Percentiles rank a stretch among this genome's conserved stretches.
These are phyloP conservation scores for Digitonthophagus gazella DNA, from an alignment of 2,888 invertebrate species.

Conservation along the genomic window DNA sequence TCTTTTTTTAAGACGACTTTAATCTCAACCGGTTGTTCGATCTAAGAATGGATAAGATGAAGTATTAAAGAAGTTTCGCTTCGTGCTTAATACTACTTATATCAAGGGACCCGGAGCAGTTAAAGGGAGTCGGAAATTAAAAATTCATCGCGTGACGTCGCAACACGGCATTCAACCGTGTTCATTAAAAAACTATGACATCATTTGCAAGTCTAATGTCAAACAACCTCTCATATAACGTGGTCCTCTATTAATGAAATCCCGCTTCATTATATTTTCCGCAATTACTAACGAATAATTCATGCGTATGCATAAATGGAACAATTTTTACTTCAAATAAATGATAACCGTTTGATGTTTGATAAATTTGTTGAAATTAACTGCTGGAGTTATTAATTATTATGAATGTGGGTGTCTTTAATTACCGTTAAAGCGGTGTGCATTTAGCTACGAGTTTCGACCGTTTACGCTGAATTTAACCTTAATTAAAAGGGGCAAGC, in stretches of 20 bases:
- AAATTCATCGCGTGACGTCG: conserved; percentile 7
- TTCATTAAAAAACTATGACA: conserved; percentile 1
- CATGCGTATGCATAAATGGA: not conserved
- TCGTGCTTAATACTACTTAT: not conserved
- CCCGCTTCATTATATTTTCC: not conserved
- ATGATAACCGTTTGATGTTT: not conserved
- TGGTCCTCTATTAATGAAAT: not conserved
- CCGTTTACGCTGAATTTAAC: not conserved
- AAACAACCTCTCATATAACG: conserved; percentile 2
- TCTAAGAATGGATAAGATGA: not conserved
- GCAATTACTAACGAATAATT: not conserved
- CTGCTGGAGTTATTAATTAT: too few species aligned
- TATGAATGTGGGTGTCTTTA: too few species aligned
- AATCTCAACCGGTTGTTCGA: not conserved
- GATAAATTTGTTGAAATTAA: too few species aligned
- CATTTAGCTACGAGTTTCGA: not conserved
- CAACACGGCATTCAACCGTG: not conserved
- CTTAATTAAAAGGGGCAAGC: not conserved
- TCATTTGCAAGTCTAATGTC: conserved; percentile 5
- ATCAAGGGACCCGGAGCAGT: not conserved
- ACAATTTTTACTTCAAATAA: not conserved
- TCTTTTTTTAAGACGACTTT: not conserved
- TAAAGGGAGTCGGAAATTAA: not conserved
- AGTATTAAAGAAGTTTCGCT: not conserved
- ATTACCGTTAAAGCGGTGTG: too few species aligned